Base-by-base conservation (phyloP, 2,888 invertebrate genomes). In the Caenorhabditis virilis region DNA sequence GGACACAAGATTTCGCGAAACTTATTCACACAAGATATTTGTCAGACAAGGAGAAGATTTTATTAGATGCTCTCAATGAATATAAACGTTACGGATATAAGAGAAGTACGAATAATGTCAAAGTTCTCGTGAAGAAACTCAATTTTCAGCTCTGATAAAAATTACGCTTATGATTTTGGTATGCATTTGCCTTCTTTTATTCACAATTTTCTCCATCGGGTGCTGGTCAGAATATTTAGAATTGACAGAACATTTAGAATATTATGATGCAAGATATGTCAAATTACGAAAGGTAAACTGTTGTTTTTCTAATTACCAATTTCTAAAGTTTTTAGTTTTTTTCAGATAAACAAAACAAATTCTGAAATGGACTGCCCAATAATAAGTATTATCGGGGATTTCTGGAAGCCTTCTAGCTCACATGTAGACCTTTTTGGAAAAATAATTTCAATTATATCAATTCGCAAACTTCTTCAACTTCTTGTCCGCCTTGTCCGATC, bases 161-260 rank as follows among this genome's bases (percentile, higher is more conserved):
- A 58, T 58, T 11, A 23, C 23, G 2, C 13, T 36, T 2, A 58
- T 63, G 57, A 58, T 58, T 15, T 18, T 33, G 6, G 45, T 63
- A 5, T 63, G 57, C 41, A 30, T 63, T 13, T 50, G 48, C 26
- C 27, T 63, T 13, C 39, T 63, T 6, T 39, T 54, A 26, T 63
- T 63, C 63, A 58, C 63, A 15, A 53, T 63, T 0, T 49, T 58
- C 18, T 63, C 57, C 11, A 63, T 63, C 13, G 58, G 63, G 3
- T 63, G 63, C 42, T 63, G 63, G 63, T 63, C 63, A 7, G 53
- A 63, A 36, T 50, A 63, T 35, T 41, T 63, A 30, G 57, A 63
- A 33, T 36, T 63, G 22, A 63, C 50, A 0, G 63, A 63, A 39
- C 63, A 63, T 46, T 50, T 63, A 33, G 63, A 58, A 18, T 57